phyloP scores from a whole-genome alignment of 2,113 vertebrate species.

The Falco punctatus region DNA sequence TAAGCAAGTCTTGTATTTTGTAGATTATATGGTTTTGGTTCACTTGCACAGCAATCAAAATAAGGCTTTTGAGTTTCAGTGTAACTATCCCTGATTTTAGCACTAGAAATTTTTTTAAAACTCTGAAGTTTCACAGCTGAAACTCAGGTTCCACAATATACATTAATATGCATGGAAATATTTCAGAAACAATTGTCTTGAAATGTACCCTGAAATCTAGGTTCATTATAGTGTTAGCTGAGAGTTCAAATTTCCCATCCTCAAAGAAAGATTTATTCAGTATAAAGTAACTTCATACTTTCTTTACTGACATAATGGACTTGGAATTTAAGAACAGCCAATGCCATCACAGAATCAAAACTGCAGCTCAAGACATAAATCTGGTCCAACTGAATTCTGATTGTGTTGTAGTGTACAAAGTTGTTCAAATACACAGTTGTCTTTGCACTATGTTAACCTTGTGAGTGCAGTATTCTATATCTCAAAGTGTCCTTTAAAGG shows the following conservation, averaged over 20 bases:
- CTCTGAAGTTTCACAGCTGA: neutral
- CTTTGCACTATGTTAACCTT: neutral
- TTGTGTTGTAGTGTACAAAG: neutral
- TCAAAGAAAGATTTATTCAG: slow-evolving; percentile 39
- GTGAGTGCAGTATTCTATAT: neutral
- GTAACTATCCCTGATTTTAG: neutral
- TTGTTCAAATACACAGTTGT: neutral
- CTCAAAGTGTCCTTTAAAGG: neutral
- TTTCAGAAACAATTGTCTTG: neutral
- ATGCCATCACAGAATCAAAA: neutral
- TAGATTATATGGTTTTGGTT: neutral
- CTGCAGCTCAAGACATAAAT: neutral
- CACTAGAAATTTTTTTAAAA: neutral
- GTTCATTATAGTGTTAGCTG: neutral
- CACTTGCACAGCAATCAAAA: neutral
- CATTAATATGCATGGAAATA: neutral
- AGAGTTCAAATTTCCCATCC: slow-evolving; percentile 24
- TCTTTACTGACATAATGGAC: slow-evolving; percentile 11
- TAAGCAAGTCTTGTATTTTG: neutral
- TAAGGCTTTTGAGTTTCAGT: neutral
- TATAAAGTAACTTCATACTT: slow-evolving; percentile 3
- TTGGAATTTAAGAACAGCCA: neutral
- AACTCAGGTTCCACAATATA: neutral
- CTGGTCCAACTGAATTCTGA: neutral
- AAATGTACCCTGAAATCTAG: slow-evolving; percentile 32